Evolutionary conservation across 2,888 invertebrate genomes (phyloP).

Genomic region (Pammene aurita): DNA sequence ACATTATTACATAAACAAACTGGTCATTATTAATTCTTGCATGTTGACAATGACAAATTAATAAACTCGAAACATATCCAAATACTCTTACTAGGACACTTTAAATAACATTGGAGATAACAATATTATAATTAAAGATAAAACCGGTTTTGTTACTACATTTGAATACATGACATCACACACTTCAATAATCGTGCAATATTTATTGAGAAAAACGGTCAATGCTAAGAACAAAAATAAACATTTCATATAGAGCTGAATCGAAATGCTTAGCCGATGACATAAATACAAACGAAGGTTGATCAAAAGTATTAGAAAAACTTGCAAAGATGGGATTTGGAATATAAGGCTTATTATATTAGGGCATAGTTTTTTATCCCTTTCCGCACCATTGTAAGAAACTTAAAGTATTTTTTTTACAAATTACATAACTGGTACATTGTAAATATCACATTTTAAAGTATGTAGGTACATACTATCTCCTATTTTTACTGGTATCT

Average conservation of each 20-base stretch:
- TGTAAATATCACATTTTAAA: too few species aligned
- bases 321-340: too few species aligned
- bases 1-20: background rate
- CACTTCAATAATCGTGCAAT: slow-evolving; percentile 16
- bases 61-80: background rate
- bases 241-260: slow-evolving; percentile 29
- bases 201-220: slow-evolving; percentile 26
- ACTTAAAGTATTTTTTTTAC: too few species aligned
- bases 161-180: slow-evolving; percentile 3
- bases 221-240: slow-evolving; percentile 39
- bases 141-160: slow-evolving; percentile 4
- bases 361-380: too few species aligned
- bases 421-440: too few species aligned
- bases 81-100: background rate
- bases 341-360: too few species aligned
- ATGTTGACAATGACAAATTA: slow-evolving; percentile 5
- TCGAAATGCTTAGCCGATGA: slow-evolving; percentile 32
- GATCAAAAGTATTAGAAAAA: background rate
- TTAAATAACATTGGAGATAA: slow-evolving; percentile 13
- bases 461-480: too few species aligned
- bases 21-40: background rate
- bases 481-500: too few species aligned
- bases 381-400: too few species aligned
- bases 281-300: slow-evolving; percentile 10
- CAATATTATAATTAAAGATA: background rate